Evolutionary conservation across 2,797 vertebrate species (phyloP).

Genomic region (Macroramphosus scolopax): DNA sequence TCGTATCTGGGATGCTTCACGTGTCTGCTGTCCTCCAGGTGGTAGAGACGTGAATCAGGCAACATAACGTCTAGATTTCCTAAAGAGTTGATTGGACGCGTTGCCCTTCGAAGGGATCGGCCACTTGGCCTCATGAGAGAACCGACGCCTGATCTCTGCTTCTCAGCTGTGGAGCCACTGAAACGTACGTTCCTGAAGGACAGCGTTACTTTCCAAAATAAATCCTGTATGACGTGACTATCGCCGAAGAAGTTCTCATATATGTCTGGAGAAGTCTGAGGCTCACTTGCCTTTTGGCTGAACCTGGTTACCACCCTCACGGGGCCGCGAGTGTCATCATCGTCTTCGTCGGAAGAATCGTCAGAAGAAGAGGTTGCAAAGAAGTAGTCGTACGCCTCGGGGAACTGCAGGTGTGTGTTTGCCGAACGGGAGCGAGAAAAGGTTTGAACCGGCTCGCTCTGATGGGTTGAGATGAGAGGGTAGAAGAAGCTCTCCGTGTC

Average conservation of each 20-base stretch:
- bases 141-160: slow-evolving; percentile 25
- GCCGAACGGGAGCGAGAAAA: slow-evolving; percentile 64
- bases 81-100: slow-evolving; percentile 36
- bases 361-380: slow-evolving; percentile 77
- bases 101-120: slow-evolving; percentile 16
- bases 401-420: slow-evolving; percentile 75
- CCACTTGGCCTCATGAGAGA: slow-evolving; percentile 27
- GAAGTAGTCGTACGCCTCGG: slow-evolving; percentile 87
- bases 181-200: slow-evolving; percentile 72
- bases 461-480: slow-evolving; percentile 44
- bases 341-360: slow-evolving; percentile 74
- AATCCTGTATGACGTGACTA: slow-evolving; percentile 49
- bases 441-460: slow-evolving; percentile 56
- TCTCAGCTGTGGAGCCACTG: slow-evolving; percentile 26
- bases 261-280: slow-evolving; percentile 67
- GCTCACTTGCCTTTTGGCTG: slow-evolving; percentile 29
- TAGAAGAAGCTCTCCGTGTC: slow-evolving; percentile 70
- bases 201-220: slow-evolving; percentile 71
- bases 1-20: slow-evolving; percentile 50
- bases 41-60: slow-evolving; percentile 57
- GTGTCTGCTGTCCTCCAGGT: slow-evolving; percentile 63
- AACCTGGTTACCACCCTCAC: slow-evolving; percentile 66
- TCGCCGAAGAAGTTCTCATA: slow-evolving; percentile 81
- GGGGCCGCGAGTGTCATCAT: slow-evolving; percentile 36
- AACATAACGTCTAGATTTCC: slow-evolving; percentile 44